phyloP scores from a whole-genome alignment of 2,797 vertebrate genomes.

The Sitta carolinensis region DNA sequence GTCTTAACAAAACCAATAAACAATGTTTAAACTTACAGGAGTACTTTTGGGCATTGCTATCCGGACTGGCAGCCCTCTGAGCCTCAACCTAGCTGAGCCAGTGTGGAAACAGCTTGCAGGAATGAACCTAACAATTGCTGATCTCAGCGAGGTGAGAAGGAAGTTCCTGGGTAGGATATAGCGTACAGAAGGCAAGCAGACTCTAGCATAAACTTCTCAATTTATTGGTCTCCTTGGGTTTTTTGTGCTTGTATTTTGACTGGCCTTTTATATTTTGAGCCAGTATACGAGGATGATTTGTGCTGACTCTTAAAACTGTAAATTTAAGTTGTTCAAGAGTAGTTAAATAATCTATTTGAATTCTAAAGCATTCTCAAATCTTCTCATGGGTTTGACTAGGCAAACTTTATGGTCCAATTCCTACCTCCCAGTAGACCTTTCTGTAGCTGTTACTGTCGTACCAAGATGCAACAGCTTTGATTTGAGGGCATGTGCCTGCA shows the following conservation, averaged over 20 bases:
- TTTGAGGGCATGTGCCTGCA: not conserved
- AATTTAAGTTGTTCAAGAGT: not conserved
- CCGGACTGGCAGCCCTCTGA: slow-evolving; percentile 95
- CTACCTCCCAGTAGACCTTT: not conserved
- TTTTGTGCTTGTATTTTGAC: not conserved
- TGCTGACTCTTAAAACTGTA: not conserved
- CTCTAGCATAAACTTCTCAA: not conserved
- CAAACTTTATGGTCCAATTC: not conserved
- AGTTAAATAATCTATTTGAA: not conserved
- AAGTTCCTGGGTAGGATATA: not conserved
- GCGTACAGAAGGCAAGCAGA: not conserved
- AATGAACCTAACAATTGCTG: slow-evolving; percentile 98
- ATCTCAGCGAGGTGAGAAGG: slow-evolving; percentile 92
- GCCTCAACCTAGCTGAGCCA: slow-evolving; percentile 95
- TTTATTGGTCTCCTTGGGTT: not conserved
- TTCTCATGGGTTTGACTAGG: not conserved
- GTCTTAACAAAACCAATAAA: not conserved
- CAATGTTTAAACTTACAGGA: slow-evolving; percentile 72
- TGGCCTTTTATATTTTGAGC: not conserved
- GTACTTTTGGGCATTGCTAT: slow-evolving; percentile 96
- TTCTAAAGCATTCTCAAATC: not conserved
- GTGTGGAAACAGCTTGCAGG: slow-evolving; percentile 99
- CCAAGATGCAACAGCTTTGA: not conserved
- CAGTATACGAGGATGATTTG: not conserved
- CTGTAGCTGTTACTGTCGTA: not conserved